phyloP scores from a whole-genome alignment of 2,797 vertebrate species.

The Amblyraja radiata region DNA sequence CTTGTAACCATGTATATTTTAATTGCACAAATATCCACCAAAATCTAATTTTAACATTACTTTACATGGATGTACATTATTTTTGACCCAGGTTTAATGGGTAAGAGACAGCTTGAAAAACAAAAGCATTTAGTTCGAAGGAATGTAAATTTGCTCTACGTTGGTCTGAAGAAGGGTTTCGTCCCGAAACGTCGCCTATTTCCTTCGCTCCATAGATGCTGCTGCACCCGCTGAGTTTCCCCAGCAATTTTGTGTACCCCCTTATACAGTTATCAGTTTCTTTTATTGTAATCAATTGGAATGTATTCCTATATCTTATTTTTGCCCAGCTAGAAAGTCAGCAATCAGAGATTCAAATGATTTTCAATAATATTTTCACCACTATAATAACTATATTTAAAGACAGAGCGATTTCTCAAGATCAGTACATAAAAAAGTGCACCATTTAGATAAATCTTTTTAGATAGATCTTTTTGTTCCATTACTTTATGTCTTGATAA shows the following conservation, averaged over 20 bases:
- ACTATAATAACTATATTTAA: neutral
- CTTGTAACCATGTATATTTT: neutral
- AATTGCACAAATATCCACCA: neutral
- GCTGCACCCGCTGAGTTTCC: no score
- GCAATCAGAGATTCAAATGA: conserved; percentile 4
- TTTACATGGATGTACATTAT: neutral
- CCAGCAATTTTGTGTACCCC: no score
- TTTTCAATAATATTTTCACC: conserved; percentile 7
- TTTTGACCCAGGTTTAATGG: neutral
- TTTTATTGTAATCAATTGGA: neutral
- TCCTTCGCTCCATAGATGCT: no score
- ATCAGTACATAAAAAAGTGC: neutral
- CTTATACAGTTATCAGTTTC: neutral
- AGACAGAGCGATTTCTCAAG: neutral
- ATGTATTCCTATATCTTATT: neutral
- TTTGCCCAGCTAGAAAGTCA: neutral
- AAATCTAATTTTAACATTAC: neutral
- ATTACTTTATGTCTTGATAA: neutral
- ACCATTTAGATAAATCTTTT: neutral
- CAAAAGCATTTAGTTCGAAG: neutral
- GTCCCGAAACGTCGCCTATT: no score
- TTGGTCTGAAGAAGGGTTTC: no score
- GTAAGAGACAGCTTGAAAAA: neutral
- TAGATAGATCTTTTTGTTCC: neutral
- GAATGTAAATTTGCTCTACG: neutral